These are phyloP conservation scores for Enteromius anoplus DNA, from an alignment of 2,797 vertebrate species.

Conservation along the genomic window DNA sequence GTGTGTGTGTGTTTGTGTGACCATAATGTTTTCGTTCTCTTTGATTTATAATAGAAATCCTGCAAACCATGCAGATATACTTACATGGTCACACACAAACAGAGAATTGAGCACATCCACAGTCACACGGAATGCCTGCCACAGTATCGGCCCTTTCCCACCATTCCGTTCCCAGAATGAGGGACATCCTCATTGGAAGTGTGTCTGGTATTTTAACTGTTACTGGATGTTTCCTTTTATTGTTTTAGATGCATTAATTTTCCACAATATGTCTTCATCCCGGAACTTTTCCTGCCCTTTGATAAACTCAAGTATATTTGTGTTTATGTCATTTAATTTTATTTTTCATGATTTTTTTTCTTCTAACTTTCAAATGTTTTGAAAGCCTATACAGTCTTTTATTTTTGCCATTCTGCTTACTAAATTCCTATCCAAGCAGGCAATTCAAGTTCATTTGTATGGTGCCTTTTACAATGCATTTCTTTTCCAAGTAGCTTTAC, in stretches of 20 bases:
- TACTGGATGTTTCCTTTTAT: slow-evolving; percentile 53
- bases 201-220: slow-evolving; percentile 32
- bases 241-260: slow-evolving; percentile 38
- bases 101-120: slow-evolving; percentile 13
- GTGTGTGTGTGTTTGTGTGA: slow-evolving; percentile 37
- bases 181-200: slow-evolving; percentile 50
- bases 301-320: slow-evolving; percentile 36
- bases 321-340: not conserved
- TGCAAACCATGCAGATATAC: slow-evolving; percentile 43
- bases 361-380: not conserved
- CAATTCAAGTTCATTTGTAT: not conserved
- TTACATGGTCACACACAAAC: slow-evolving; percentile 47
- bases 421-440: not conserved
- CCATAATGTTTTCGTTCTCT: slow-evolving; percentile 46
- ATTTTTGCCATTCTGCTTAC: not conserved
- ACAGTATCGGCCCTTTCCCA: slow-evolving; percentile 53
- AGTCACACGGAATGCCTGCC: slow-evolving; percentile 40
- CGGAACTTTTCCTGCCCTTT: slow-evolving; percentile 29
- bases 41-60: slow-evolving; percentile 52
- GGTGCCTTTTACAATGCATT: not conserved
- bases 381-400: not conserved
- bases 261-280: slow-evolving; percentile 24
- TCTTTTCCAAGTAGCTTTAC: not conserved
- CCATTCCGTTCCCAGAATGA: slow-evolving; percentile 49
- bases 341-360: not conserved